phyloP scores from a whole-genome alignment of 2,797 vertebrate species.

The Microcaecilia unicolor region DNA sequence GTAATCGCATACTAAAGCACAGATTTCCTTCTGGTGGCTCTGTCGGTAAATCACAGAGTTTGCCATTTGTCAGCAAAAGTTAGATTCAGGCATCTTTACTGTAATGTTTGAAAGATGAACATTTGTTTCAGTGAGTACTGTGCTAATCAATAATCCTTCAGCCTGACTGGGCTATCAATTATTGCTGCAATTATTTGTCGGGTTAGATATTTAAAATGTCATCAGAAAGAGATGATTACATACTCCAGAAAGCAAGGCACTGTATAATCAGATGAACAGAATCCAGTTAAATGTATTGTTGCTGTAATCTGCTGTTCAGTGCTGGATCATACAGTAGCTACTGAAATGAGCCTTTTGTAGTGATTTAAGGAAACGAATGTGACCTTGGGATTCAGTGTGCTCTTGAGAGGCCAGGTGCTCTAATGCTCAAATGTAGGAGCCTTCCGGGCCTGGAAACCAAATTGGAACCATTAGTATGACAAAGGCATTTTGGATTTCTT shows the following conservation, averaged over 20 bases:
- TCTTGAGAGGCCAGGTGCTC: slow-evolving; percentile 37
- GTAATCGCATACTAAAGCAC: slow-evolving; percentile 37
- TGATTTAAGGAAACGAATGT: slow-evolving; percentile 41
- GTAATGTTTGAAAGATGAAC: slow-evolving; percentile 55
- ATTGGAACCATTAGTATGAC: slow-evolving; percentile 42
- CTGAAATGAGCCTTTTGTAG: slow-evolving; percentile 54
- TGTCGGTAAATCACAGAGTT: slow-evolving; percentile 57
- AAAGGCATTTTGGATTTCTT: slow-evolving; percentile 13
- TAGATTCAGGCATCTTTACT: slow-evolving; percentile 65
- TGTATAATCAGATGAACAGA: slow-evolving; percentile 70
- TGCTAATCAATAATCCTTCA: slow-evolving; percentile 73
- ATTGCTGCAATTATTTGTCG: slow-evolving; percentile 73
- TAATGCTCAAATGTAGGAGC: slow-evolving; percentile 34
- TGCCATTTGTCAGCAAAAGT: slow-evolving; percentile 59
- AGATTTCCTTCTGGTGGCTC: slow-evolving; percentile 32
- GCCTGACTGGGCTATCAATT: slow-evolving; percentile 72
- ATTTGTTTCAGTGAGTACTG: slow-evolving; percentile 54
- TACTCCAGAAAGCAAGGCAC: slow-evolving; percentile 62
- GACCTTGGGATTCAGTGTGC: slow-evolving; percentile 34
- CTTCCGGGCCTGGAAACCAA: slow-evolving; percentile 53
- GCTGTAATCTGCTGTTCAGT: slow-evolving; percentile 69
- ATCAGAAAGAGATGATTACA: slow-evolving; percentile 75
- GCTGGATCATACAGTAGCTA: slow-evolving; percentile 43
- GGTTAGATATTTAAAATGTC: slow-evolving; percentile 80
- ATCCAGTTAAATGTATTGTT: slow-evolving; percentile 61